A percentile compares a stretch with the other conserved stretches of the same genome.
These are phyloP conservation scores for Gymnoscopelus braueri DNA, from an alignment of 2,797 vertebrate species.

Conservation along the genomic window DNA sequence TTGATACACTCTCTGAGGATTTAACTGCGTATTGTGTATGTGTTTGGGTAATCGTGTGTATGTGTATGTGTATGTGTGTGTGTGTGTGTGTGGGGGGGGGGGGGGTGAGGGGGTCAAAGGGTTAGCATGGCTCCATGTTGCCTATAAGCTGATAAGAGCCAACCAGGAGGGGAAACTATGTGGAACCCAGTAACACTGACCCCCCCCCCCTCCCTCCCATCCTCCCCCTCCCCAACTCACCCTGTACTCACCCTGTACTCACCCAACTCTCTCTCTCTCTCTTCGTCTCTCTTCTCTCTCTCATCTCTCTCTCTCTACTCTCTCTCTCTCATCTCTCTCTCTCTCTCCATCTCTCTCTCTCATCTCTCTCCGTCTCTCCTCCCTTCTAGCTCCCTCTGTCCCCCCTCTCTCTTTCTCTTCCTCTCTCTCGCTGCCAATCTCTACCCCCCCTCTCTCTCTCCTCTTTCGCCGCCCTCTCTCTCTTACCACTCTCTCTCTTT, in stretches of 20 bases:
- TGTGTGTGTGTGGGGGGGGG: not conserved
- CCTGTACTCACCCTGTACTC: not conserved
- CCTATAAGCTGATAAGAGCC: slow-evolving; percentile 82
- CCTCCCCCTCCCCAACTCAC: slow-evolving; percentile 44
- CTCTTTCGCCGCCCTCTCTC: too few species aligned
- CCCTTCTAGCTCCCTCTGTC: not conserved
- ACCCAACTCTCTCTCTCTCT: not conserved
- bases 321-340: not conserved
- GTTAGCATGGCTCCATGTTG: slow-evolving; percentile 65
- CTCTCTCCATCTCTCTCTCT: too few species aligned
- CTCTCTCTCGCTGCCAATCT: not conserved
- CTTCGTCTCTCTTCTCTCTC: not conserved
- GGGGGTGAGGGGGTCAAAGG: slow-evolving; percentile 53
- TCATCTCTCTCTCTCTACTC: not conserved
- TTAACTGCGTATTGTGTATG: too few species aligned
- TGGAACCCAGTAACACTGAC: slow-evolving; percentile 73
- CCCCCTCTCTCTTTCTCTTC: too few species aligned
- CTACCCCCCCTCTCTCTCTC: too few species aligned
- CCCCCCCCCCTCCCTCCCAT: slow-evolving; percentile 44
- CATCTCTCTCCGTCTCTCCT: not conserved
- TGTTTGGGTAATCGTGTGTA: not conserved
- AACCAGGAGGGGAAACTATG: slow-evolving; percentile 67
- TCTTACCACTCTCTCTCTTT: too few species aligned
- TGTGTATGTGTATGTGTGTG: not conserved
- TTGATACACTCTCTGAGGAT: too few species aligned